Base-by-base conservation (phyloP, 2,113 vertebrate species). In the Channa maculata region DNA sequence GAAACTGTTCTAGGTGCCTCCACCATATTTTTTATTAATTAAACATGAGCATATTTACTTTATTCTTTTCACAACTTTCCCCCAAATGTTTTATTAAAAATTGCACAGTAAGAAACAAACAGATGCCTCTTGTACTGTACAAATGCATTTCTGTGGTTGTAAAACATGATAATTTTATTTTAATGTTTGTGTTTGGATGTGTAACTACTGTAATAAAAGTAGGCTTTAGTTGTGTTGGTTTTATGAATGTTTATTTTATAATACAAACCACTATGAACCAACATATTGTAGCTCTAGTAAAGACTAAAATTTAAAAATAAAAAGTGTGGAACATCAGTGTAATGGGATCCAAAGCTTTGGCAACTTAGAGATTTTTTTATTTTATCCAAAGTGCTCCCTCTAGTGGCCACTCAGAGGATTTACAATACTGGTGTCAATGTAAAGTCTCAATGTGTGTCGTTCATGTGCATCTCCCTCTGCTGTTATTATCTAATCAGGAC, bases 101-200 rank as follows among this genome's bases (percentile, higher is more conserved):
- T 24, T 24, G 24, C 24, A 24, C 24, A 24, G 58, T 37, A 49
- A 59, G 10, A 69, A 52, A 38, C 37, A 75, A 55, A 72, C 80
- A 73, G 84, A 48, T 77, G 67, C 83, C 69, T 85, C 79, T 71
- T 71, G 65, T 70, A 41, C 48, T 66, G 60, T 63, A 14, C 1
- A 2, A 57, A 57, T 65, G 52, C 43, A 79, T 68, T 62, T 78
- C 41, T 70, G 41, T 66, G 57, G 48, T 62, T 71, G 8, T 61
- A 55, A 59, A 48, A 75, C 44, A 60, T 24, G 44, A 70, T 41
- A 67, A 73, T 73, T 82, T 46, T 62, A 58, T 57, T 41, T 77
- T 3, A 59, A 10, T 64, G 60, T 77, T 69, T 79, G 11, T 63
- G 46, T 49, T 10, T 10, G 10, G 54, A 61, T 33, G 12, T 36